Evolutionary conservation across 2,888 invertebrate species (phyloP).

Genomic region (Aleiodes leptofemur): DNA sequence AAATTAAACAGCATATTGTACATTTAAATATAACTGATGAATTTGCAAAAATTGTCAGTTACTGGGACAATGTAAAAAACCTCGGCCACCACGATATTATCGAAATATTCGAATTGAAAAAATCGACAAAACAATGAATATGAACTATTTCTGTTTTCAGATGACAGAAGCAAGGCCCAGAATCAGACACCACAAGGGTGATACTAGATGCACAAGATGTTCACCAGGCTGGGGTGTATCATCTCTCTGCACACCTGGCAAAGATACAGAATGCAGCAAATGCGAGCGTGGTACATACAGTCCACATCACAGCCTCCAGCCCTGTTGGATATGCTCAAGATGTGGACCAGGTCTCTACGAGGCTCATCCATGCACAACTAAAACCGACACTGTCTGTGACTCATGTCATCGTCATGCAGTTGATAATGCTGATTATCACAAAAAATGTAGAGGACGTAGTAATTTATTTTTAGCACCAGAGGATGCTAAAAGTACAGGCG

Average conservation of each 20-base stretch:
- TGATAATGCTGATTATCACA: constrained; percentile 65
- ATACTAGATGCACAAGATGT: constrained; percentile 73
- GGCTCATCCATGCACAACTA: constrained; percentile 72
- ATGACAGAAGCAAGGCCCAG: constrained; percentile 65
- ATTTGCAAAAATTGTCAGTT: too few species aligned
- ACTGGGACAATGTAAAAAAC: too few species aligned
- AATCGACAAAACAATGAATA: too few species aligned
- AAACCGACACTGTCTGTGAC: constrained; percentile 74
- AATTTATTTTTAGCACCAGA: constrained; percentile 71
- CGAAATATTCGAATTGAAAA: too few species aligned
- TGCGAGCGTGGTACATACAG: constrained; percentile 72
- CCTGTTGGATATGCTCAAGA: constrained; percentile 75
- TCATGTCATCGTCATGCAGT: constrained; percentile 70
- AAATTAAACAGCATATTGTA: too few species aligned
- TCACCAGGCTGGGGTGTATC: constrained; percentile 74
- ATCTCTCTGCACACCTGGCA: constrained; percentile 65
- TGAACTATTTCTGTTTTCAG: constrained; percentile 59
- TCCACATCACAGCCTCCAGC: constrained; percentile 73
- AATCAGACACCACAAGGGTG: constrained; percentile 69
- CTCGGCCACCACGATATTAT: too few species aligned
- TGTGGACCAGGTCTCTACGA: constrained; percentile 75
- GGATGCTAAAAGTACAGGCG: constrained; percentile 69
- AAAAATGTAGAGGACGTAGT: constrained; percentile 62
- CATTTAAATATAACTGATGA: too few species aligned
- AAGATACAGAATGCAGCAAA: constrained; percentile 72